Evolutionary conservation across 2,797 vertebrate genomes (phyloP).

Genomic region (Helicolenus hilgendorfi): DNA sequence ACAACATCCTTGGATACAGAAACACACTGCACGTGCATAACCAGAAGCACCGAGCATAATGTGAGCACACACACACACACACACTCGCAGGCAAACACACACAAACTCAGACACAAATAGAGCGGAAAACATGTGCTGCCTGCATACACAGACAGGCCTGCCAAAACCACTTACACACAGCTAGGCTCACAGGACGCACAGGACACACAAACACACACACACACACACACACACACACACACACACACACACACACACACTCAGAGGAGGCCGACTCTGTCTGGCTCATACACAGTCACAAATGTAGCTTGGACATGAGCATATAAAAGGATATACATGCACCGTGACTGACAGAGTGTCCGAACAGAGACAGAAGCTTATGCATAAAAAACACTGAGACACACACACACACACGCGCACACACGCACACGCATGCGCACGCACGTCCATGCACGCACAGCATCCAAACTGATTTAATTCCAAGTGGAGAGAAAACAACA

Average conservation of each 20-base stretch:
- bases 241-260: slow-evolving; percentile 1
- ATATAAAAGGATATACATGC: slow-evolving; percentile 8
- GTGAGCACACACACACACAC: not conserved
- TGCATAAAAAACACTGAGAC: not conserved
- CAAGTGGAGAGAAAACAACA: slow-evolving; percentile 1
- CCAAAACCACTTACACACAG: slow-evolving; percentile 55
- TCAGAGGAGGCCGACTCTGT: not conserved
- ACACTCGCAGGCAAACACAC: slow-evolving; percentile 5
- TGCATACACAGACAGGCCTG: slow-evolving; percentile 49
- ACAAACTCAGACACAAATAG: slow-evolving; percentile 46
- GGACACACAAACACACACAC: not conserved
- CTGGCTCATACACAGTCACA: not conserved
- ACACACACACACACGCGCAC: not conserved
- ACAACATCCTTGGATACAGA: not conserved
- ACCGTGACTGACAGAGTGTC: not conserved
- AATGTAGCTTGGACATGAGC: not conserved
- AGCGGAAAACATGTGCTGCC: slow-evolving; percentile 66
- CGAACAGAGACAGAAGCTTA: not conserved
- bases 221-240: slow-evolving; percentile 12
- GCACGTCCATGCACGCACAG: not conserved
- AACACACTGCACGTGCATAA: not conserved
- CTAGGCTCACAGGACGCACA: slow-evolving; percentile 9
- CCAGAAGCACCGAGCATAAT: not conserved
- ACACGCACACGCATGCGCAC: not conserved
- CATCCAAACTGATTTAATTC: not conserved